Conservation (phyloP, 2,888 invertebrate species). For the Chirona hameri region DNA sequence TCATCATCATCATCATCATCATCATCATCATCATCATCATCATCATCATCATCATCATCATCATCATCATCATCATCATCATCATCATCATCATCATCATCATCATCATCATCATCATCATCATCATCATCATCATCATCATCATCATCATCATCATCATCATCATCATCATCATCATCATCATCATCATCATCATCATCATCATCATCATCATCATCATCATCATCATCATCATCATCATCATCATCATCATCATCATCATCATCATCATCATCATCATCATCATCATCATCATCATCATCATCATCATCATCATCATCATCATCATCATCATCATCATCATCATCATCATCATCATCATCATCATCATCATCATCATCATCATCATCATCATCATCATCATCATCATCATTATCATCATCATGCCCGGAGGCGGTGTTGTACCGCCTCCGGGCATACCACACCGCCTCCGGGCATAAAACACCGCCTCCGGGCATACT, state of each 20-base stretch:
- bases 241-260: constrained; percentile 22
- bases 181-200: constrained; percentile 22
- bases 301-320: constrained; percentile 22
- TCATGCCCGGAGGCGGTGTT: too few species aligned
- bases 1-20: constrained; percentile 31
- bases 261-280: constrained; percentile 22
- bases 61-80: constrained; percentile 30
- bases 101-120: constrained; percentile 28
- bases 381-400: constrained; percentile 22
- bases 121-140: constrained; percentile 22
- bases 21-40: constrained; percentile 32
- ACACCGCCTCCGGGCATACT: too few species aligned
- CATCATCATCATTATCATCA: constrained; percentile 22
- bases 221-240: constrained; percentile 22
- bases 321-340: constrained; percentile 22
- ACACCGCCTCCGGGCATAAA: too few species aligned
- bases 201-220: constrained; percentile 22
- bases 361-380: constrained; percentile 22
- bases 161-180: constrained; percentile 12
- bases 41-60: constrained; percentile 31
- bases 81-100: constrained; percentile 30
- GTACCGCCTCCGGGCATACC: too few species aligned
- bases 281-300: constrained; percentile 22
- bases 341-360: constrained; percentile 22
- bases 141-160: neutral